Base-by-base conservation (phyloP, 2,113 vertebrate species). In the Varanus komodoensis region DNA sequence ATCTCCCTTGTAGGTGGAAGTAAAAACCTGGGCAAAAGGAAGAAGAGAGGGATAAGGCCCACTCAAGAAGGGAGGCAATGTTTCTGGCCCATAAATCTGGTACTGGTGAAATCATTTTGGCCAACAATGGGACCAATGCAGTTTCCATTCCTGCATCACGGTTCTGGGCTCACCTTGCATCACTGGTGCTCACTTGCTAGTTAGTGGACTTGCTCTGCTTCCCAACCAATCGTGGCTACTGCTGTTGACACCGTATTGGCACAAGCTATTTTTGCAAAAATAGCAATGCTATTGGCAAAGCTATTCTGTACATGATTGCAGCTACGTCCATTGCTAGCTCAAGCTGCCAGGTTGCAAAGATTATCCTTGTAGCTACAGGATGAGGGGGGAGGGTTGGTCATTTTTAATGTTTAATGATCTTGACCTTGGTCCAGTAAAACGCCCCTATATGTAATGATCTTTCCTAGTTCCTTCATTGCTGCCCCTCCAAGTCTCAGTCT, bases 131-230 rank as follows among this genome's bases (percentile, higher is more conserved):
- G 78, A 25, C 23, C 38, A 9, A 27, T 44, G 38, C 38, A 44
- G 38, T 44, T 34, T 79, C 8, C 78, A 11, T 87, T 67, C 17
- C 14, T 29, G 38, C 54, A 78, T 32, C 57, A 1, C 5, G 9
- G 38, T 78, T 32, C 34, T 34, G 34, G 69, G 34, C 54, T 86
- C 61, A 87, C 61, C 61, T 86, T 27, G 52, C 54, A 34, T 38
- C 3, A 21, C 54, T 67, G 81, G 81, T 44, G 34, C 34, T 75
- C 61, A 87, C 61, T 38, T 78, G 57, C 78, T 34, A 87, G 34
- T 85, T 86, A 57, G 81, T 83, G 57, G 81, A 83, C 81, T 83
- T 83, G 81, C 81, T 11, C 57, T 27, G 79, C 54, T 64, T 87
- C 38, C 86, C 38, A 87, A 48, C 54, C 57, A 78, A 38, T 44